Percentiles rank a stretch among this genome's conserved stretches.
phyloP scores from a whole-genome alignment of 2,797 vertebrate species.

The Aldrovandia affinis region DNA sequence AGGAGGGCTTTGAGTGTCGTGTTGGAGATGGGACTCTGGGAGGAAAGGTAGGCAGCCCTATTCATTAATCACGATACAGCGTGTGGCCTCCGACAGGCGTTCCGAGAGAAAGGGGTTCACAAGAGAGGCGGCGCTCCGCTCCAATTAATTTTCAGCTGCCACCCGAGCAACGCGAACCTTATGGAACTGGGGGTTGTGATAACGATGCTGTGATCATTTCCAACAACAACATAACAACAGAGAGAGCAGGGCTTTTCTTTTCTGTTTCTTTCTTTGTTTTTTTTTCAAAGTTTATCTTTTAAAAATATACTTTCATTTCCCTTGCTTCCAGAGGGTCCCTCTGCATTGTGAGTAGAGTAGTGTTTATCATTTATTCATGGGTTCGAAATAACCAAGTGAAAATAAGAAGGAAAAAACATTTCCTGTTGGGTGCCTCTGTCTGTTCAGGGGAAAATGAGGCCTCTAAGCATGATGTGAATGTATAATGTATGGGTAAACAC shows the following conservation, averaged over 20 bases:
- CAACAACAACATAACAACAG: neutral
- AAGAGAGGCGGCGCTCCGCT: constrained; percentile 14
- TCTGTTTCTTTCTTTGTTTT: neutral
- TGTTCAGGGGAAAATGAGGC: neutral
- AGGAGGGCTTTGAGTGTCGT: constrained; percentile 56
- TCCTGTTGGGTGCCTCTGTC: neutral
- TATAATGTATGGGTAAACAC: constrained; percentile 15
- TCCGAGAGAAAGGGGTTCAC: constrained; percentile 38
- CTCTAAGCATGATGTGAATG: neutral
- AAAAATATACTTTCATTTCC: neutral
- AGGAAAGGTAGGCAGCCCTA: constrained; percentile 51
- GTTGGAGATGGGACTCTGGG: constrained; percentile 44
- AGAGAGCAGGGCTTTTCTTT: neutral
- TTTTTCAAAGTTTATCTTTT: constrained; percentile 15
- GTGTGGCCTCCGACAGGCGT: constrained; percentile 47
- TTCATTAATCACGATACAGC: constrained; percentile 63
- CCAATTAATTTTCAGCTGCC: constrained; percentile 41
- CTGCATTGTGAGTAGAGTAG: neutral
- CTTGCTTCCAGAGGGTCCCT: neutral
- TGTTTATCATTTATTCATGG: constrained; percentile 14
- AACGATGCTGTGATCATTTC: neutral
- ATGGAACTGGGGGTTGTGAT: neutral
- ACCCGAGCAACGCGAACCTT: neutral
- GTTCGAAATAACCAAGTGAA: neutral
- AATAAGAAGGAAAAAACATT: neutral